Evolutionary conservation across 2,113 vertebrate genomes (phyloP), one percentile per base, ranked within the genome.

Genomic region (Arizona elegans): DNA sequence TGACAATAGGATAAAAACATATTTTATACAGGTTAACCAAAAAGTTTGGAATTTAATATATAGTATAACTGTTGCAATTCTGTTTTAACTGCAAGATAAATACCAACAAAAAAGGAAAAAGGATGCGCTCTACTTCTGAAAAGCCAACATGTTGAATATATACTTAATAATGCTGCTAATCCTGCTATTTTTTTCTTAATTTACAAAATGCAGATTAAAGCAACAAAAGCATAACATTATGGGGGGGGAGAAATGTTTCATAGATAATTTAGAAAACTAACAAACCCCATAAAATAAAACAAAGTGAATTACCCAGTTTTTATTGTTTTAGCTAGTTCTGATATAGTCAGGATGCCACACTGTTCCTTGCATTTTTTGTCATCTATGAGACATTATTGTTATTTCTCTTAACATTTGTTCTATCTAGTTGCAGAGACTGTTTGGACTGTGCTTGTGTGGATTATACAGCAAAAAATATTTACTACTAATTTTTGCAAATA

Each of bases 1-100:
- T 93, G 85, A 89, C 0, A 62, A 52, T 26, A 43, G 24, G 12
- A 33, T 43, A 55, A n/a, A 75, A 54, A 81, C 1, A 92, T 26
- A 26, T 85, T 38, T 3, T 9, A 43, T n/a, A 91, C 21, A 7
- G 0, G 93, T 92, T 92, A 53, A 86, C 54, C 90, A 81, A 0
- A 91, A 23, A 50, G 38, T 92, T 91, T 58, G 33, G 12, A 26
- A n/a, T 81, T 58, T 54, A n/a, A n/a, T 50, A 21, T 87, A 94
- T 87, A 88, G 88, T 94, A 94, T 93, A 96, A 89, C 75, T 12
- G 62, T 91, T 29, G 56, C 59, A 90, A 65, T 95, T 93, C 47
- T 94, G 54, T 94, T 94, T 2, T 0, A 2, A 70, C 33, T 94
- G 93, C 92, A 91, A 92, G 94, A 47, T 70, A 10, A 21, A 81